Percentiles rank a stretch among this genome's conserved stretches.
Evolutionary conservation across 2,888 invertebrate species (phyloP).

Genomic region (Ectemnius lituratus): DNA sequence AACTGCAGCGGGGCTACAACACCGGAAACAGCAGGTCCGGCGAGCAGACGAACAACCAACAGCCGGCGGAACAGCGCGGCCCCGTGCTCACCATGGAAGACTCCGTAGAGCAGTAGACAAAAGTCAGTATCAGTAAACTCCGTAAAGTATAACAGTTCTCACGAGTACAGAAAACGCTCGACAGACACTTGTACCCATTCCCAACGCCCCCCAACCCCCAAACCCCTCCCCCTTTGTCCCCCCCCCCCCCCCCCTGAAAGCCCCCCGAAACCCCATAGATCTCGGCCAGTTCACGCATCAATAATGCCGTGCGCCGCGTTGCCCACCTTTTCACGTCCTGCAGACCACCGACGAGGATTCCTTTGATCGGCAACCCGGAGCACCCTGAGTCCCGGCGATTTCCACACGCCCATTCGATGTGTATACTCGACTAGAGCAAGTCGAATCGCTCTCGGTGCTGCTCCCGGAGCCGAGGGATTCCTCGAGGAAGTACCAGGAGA

Average conservation of each 20-base stretch:
- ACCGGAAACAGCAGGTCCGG: constrained; percentile 59
- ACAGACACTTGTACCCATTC: constrained; percentile 45
- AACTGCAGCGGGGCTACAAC: constrained; percentile 74
- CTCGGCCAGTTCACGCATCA: constrained; percentile 23
- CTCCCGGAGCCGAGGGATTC: constrained; percentile 22
- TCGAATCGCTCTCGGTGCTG: constrained; percentile 9
- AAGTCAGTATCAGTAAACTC: constrained; percentile 66
- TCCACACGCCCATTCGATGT: neutral
- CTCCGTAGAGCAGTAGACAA: constrained; percentile 75
- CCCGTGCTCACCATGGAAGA: constrained; percentile 73
- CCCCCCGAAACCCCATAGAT: constrained; percentile 17
- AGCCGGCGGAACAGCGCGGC: constrained; percentile 64
- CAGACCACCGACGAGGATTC: constrained; percentile 15
- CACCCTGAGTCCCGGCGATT: neutral
- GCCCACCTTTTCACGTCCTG: constrained; percentile 19
- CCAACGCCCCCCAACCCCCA: constrained; percentile 22
- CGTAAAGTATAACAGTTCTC: constrained; percentile 46
- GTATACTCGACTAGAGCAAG: neutral
- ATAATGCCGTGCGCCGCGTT: constrained; percentile 15
- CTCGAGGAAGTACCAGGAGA: constrained; percentile 13
- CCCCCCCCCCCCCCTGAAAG: constrained; percentile 25
- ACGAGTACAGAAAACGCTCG: constrained; percentile 39
- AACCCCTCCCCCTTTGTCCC: constrained; percentile 15
- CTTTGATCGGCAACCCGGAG: constrained; percentile 13
- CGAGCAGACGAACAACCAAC: constrained; percentile 58